Evolutionary conservation across 2,888 invertebrate genomes (phyloP).

Genomic region (Ernsta delagoae): DNA sequence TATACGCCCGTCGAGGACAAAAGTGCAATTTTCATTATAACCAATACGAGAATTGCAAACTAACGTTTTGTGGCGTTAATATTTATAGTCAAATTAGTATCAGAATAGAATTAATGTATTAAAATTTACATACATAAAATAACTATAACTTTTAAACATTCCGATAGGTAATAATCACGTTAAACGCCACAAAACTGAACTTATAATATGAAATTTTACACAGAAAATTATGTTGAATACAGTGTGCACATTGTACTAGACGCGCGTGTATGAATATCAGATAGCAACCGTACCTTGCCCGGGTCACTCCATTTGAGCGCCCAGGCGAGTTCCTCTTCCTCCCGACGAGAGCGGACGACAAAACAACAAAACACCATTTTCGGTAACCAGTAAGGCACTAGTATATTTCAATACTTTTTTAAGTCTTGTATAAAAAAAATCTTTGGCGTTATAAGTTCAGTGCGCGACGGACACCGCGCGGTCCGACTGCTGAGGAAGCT

Average conservation of each 20-base stretch:
- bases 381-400: constrained; percentile 83
- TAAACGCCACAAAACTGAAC: constrained; percentile 17
- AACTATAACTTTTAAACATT: too few species aligned
- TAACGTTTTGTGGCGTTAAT: not conserved
- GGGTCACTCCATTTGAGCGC: constrained; percentile 92
- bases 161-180: too few species aligned
- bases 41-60: not conserved
- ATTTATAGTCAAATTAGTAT: not conserved
- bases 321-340: constrained; percentile 87
- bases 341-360: constrained; percentile 57
- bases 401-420: constrained; percentile 63
- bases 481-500: constrained; percentile 34
- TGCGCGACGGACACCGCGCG: constrained; percentile 24
- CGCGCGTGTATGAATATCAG: constrained; percentile 64
- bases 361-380: constrained; percentile 73
- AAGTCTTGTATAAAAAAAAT: constrained; percentile 66
- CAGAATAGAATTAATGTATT: not conserved
- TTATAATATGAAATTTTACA: not conserved
- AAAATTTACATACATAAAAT: too few species aligned
- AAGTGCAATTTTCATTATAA: constrained; percentile 42
- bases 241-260: constrained; percentile 50
- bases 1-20: constrained; percentile 76
- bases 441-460: constrained; percentile 68
- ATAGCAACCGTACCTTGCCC: constrained; percentile 91
- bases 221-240: not conserved